Evolutionary conservation across 2,113 vertebrate species (phyloP).

Genomic region (Scortum barcoo): DNA sequence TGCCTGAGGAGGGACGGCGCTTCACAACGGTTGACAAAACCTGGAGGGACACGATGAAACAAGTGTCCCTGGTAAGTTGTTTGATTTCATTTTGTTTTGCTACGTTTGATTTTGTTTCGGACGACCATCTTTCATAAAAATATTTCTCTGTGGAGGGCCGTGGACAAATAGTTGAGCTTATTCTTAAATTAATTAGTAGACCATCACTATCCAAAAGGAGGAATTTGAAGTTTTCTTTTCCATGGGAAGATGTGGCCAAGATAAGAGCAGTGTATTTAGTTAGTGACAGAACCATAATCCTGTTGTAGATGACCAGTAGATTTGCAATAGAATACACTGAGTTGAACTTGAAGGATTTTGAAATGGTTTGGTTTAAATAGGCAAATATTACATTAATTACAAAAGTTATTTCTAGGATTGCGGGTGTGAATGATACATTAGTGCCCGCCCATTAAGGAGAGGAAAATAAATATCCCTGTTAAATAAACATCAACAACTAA

Average conservation of each 20-base stretch:
- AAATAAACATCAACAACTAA: background rate
- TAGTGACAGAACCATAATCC: background rate
- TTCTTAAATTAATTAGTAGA: background rate
- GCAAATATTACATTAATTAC: background rate
- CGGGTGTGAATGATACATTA: background rate
- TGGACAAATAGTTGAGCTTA: background rate
- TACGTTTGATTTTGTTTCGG: background rate
- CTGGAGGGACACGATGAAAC: constrained; percentile 89
- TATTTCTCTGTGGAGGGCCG: background rate
- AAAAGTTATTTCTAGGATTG: background rate
- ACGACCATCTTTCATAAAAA: background rate
- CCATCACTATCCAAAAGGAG: background rate
- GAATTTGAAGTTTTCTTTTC: background rate
- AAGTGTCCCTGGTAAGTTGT: constrained; percentile 81
- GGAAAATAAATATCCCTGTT: background rate
- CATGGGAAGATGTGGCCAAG: background rate
- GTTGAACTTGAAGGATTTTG: background rate
- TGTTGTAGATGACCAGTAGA: background rate
- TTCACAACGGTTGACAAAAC: constrained; percentile 89
- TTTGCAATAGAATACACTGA: background rate
- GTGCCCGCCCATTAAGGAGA: background rate
- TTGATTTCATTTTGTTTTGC: background rate
- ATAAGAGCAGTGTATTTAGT: background rate
- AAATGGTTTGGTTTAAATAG: background rate
- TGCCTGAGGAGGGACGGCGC: constrained; percentile 89